These are phyloP conservation scores for Capromys pilorides DNA, from an alignment of 2,797 vertebrate genomes.

Conservation along the genomic window DNA sequence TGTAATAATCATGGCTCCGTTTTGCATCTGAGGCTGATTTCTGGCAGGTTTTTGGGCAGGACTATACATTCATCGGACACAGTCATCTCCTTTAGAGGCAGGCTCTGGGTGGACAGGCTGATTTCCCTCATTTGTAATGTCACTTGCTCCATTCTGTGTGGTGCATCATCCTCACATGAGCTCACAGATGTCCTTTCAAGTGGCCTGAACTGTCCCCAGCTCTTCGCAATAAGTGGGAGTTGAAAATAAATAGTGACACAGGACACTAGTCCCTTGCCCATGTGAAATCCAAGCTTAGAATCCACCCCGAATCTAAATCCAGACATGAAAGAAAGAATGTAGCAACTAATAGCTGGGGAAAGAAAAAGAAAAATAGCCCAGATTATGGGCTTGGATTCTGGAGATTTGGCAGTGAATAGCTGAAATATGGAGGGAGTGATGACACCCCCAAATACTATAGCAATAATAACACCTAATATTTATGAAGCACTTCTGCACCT, in stretches of 20 bases:
- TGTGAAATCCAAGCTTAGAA: background rate
- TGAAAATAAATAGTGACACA: too few species aligned
- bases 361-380: background rate
- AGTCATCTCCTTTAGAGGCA: background rate
- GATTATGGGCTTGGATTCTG: background rate
- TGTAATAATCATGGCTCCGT: slow-evolving; percentile 60
- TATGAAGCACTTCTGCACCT: background rate
- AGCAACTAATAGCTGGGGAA: too few species aligned
- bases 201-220: background rate
- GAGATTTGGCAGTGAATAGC: background rate
- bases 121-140: slow-evolving; percentile 48
- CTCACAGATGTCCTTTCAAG: background rate
- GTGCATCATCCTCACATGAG: slow-evolving; percentile 4
- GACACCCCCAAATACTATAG: background rate
- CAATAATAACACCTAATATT: background rate
- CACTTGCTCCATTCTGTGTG: background rate
- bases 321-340: background rate
- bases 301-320: background rate
- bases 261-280: background rate
- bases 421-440: background rate
- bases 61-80: background rate
- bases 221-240: background rate
- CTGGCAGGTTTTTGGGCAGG: background rate
- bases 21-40: background rate
- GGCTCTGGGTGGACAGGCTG: background rate